phyloP scores from a whole-genome alignment of 2,888 invertebrate genomes.

The Drosophila kambysellisi region DNA sequence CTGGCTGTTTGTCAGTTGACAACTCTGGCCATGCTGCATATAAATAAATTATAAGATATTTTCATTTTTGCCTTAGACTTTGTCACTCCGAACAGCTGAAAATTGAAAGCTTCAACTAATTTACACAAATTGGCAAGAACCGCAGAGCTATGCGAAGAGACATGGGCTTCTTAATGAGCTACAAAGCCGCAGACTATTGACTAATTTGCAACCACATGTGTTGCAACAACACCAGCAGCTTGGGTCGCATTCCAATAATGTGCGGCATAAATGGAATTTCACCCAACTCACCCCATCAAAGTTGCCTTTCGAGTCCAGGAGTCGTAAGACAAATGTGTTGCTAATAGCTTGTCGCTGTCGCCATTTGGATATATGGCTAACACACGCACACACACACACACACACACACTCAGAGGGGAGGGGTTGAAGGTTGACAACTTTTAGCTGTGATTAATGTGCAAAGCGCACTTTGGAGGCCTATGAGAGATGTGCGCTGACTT shows the following conservation, averaged over 20 bases:
- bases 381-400: not conserved
- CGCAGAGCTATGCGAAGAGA: slow-evolving; percentile 27
- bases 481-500: slow-evolving; percentile 61
- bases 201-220: slow-evolving; percentile 74
- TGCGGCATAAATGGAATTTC: slow-evolving; percentile 68
- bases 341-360: slow-evolving; percentile 77
- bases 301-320: slow-evolving; percentile 47
- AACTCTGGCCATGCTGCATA: slow-evolving; percentile 38
- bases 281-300: slow-evolving; percentile 30
- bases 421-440: slow-evolving; percentile 26
- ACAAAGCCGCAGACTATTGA: slow-evolving; percentile 65
- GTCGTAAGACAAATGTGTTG: slow-evolving; percentile 75
- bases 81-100: slow-evolving; percentile 40
- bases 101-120: slow-evolving; percentile 55
- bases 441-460: slow-evolving; percentile 69
- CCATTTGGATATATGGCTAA: slow-evolving; percentile 32
- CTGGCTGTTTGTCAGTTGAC: slow-evolving; percentile 57
- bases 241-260: slow-evolving; percentile 58
- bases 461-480: slow-evolving; percentile 56
- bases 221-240: slow-evolving; percentile 57
- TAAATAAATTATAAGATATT: slow-evolving; percentile 78
- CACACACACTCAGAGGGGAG: not conserved
- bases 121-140: slow-evolving; percentile 69
- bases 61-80: slow-evolving; percentile 48
- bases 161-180: slow-evolving; percentile 64